Percentiles rank a stretch among this genome's conserved stretches.
Evolutionary conservation across 2,113 vertebrate species (phyloP).

Genomic region (Opisthocomus hoazin): DNA sequence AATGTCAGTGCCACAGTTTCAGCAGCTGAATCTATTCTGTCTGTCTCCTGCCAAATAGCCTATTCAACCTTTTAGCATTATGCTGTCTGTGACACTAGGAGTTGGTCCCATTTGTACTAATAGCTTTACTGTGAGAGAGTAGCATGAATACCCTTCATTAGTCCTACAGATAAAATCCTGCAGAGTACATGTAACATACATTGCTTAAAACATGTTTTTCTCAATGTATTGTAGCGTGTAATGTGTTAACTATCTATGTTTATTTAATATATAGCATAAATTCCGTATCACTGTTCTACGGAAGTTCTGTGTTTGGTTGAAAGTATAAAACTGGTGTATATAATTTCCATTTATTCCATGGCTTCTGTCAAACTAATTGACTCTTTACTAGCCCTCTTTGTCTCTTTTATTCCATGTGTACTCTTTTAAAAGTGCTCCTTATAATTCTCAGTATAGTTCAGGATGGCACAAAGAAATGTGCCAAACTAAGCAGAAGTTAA

Average conservation of each 20-base stretch:
- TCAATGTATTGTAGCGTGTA: not conserved
- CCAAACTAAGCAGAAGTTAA: not conserved
- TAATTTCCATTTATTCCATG: not conserved
- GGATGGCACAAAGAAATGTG: not conserved
- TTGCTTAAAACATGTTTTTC: not conserved
- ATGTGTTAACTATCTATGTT: not conserved
- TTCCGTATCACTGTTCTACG: not conserved
- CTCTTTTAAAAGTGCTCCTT: not conserved
- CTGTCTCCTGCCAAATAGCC: slow-evolving; percentile 25
- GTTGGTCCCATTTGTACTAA: slow-evolving; percentile 21
- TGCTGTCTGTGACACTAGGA: slow-evolving; percentile 4
- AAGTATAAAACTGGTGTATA: not conserved
- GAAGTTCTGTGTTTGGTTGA: not conserved
- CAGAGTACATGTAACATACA: not conserved
- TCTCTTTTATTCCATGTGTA: not conserved
- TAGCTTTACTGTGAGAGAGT: not conserved
- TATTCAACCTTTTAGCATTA: not conserved
- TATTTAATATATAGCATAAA: not conserved
- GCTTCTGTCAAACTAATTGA: not conserved
- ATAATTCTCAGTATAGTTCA: not conserved
- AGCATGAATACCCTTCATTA: not conserved
- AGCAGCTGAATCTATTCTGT: slow-evolving; percentile 27
- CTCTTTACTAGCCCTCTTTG: not conserved
- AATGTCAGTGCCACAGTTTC: slow-evolving; percentile 34
- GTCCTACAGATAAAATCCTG: slow-evolving; percentile 6